These are phyloP conservation scores for Ophioninae sp. DNA, from an alignment of 2,888 invertebrate species.

Conservation along the genomic window DNA sequence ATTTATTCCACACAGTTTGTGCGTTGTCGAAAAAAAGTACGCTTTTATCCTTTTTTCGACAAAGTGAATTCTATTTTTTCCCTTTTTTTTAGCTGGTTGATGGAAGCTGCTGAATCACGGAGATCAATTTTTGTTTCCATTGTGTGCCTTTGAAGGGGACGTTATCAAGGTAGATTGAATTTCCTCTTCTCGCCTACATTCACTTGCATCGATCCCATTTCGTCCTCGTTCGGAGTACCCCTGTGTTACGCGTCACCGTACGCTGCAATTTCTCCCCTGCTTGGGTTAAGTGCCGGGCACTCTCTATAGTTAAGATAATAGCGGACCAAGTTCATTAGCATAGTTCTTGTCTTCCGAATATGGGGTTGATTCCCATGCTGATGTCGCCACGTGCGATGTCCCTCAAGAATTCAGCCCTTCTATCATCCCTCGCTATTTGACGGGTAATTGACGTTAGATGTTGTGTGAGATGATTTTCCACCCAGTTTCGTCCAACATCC, in stretches of 20 bases:
- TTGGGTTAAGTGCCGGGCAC: conserved; percentile 49
- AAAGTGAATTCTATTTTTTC: neutral
- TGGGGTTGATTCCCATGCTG: conserved; percentile 20
- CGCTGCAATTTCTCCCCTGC: conserved; percentile 45
- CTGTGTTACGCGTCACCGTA: conserved; percentile 33
- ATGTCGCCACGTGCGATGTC: conserved; percentile 7
- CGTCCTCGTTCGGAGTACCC: conserved; percentile 21
- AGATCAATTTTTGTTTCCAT: conserved; percentile 30
- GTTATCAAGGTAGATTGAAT: conserved; percentile 30
- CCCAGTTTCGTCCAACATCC: neutral
- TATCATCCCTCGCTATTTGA: conserved; percentile 21
- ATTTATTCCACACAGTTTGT: no score
- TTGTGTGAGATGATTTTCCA: neutral
- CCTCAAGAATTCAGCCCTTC: conserved; percentile 33
- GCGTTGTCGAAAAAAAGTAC: neutral
- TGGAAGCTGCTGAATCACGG: neutral
- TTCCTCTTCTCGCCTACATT: conserved; percentile 10
- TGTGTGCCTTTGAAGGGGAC: conserved; percentile 14
- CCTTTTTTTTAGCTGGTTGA: neutral
- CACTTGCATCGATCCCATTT: conserved; percentile 41
- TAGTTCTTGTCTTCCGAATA: conserved; percentile 58
- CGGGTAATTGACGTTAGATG: neutral
- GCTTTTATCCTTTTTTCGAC: neutral
- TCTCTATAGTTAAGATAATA: conserved; percentile 75
- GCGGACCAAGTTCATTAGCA: conserved; percentile 75